Evolutionary conservation across 2,797 vertebrate genomes (phyloP), one percentile per base, ranked within the genome.

Genomic region (Nannoperca australis): DNA sequence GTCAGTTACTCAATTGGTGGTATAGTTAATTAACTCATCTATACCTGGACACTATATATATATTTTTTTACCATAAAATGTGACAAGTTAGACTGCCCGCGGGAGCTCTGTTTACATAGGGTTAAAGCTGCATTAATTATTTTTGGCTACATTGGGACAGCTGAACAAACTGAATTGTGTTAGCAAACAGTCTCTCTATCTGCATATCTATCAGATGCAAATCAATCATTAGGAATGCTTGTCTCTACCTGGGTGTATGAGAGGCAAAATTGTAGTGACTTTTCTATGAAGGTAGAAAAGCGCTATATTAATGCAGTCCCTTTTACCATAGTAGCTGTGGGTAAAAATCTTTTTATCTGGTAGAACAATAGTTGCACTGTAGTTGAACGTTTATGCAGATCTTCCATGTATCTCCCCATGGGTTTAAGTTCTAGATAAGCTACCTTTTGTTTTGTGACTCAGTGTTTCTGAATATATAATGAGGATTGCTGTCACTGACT

Each of bases 401-500:
- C 17, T 56, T 44, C 14, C 27, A 13, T 7, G 9, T 2, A n/a
- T 55, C 40, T 71, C 51, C 42, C 49, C 4, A 0, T 12, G 40
- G 30, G 54, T 49, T 60, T 47, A 36, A 36, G 40, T 44, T 58
- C 4, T 45, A n/a, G 44, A 58, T 22, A 24, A 36, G 59, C 30
- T 74, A 59, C 45, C 59, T 76, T 38, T 47, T n/a, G 60, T 54
- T 38, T 51, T 50, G 54, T 54, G 10, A 70, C 32, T 66, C 56
- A 30, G 47, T n/a, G n/a, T n/a, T n/a, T n/a, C n/a, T n/a, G n/a
- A n/a, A n/a, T n/a, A n/a, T n/a, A n/a, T n/a, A n/a, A n/a, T n/a
- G n/a, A n/a, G n/a, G n/a, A n/a, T n/a, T 12, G 40, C 79, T 65
- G 45, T 69, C 70, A 45, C 15, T 30, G 72, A 60, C 47, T 47